Conservation (phyloP, 2,888 invertebrate genomes). For the Campoplex nolae region DNA sequence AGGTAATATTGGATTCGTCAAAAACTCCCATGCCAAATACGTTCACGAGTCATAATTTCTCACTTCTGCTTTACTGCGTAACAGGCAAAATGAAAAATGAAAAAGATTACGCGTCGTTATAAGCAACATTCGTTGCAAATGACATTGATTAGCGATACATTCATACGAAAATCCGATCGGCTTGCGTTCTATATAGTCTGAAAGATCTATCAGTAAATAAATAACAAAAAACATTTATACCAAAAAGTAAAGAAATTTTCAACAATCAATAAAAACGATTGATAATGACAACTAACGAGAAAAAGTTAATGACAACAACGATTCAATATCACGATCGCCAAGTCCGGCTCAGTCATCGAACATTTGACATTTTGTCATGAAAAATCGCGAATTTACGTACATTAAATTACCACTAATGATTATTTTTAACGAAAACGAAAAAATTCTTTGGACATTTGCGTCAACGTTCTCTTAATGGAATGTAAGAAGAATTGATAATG, state of each 20-base stretch:
- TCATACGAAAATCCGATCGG: neutral
- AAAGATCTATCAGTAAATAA: neutral
- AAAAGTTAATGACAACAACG: neutral
- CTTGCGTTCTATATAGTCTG: neutral
- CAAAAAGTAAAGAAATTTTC: conserved; percentile 3
- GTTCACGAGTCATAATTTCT: neutral
- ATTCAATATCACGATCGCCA: neutral
- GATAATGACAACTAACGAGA: neutral
- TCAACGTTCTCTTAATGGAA: conserved; percentile 32
- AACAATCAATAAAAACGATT: neutral
- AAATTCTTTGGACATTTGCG: neutral
- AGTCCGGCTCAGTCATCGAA: conserved; percentile 32
- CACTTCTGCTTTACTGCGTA: neutral
- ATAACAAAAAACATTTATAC: conserved; percentile 3
- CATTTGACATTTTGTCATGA: conserved; percentile 28
- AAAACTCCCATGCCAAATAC: conserved; percentile 3
- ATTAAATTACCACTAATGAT: neutral
- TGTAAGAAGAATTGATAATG: conserved; percentile 33
- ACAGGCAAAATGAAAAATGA: conserved; percentile 18
- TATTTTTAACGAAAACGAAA: conserved; percentile 5
- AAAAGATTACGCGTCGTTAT: neutral
- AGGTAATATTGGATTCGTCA: conserved; percentile 6
- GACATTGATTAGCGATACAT: conserved; percentile 8
- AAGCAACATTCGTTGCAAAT: neutral
- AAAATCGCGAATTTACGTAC: neutral